Evolutionary conservation across 2,888 invertebrate genomes (phyloP).

Genomic region (Vanessa cardui): DNA sequence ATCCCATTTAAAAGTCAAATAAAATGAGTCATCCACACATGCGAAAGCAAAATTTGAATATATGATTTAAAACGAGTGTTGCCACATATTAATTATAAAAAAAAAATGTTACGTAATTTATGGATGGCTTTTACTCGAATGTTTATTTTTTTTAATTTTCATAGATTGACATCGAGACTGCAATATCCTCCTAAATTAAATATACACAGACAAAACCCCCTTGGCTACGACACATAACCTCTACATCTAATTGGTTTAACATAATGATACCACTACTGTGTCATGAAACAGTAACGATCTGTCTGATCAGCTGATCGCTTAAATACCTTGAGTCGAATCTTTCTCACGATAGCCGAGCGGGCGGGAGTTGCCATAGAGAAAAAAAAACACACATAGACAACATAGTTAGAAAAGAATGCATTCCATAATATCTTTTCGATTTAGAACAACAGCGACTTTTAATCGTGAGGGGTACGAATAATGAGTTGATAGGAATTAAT

Average conservation of each 20-base stretch:
- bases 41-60: no score
- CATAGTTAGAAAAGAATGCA: constrained; percentile 86
- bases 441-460: constrained; percentile 38
- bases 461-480: constrained; percentile 43
- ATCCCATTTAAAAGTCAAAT: no score
- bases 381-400: constrained; percentile 87
- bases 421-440: constrained; percentile 45
- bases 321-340: constrained; percentile 83
- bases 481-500: constrained; percentile 54
- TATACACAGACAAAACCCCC: constrained; percentile 77
- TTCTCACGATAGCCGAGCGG: constrained; percentile 85
- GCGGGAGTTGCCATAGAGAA: constrained; percentile 87
- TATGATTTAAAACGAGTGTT: no score
- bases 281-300: constrained; percentile 47
- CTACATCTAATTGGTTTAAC: constrained; percentile 74
- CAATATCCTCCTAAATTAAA: constrained; percentile 65
- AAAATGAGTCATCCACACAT: no score
- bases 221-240: constrained; percentile 81
- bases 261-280: constrained; percentile 69
- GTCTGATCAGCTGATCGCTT: constrained; percentile 30
- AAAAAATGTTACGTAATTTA: no score
- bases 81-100: no score
- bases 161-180: constrained; percentile 45
- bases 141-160: background rate
- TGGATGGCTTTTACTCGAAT: no score